phyloP scores from a whole-genome alignment of 2,888 invertebrate genomes.

The Chymomyza procnemis region DNA sequence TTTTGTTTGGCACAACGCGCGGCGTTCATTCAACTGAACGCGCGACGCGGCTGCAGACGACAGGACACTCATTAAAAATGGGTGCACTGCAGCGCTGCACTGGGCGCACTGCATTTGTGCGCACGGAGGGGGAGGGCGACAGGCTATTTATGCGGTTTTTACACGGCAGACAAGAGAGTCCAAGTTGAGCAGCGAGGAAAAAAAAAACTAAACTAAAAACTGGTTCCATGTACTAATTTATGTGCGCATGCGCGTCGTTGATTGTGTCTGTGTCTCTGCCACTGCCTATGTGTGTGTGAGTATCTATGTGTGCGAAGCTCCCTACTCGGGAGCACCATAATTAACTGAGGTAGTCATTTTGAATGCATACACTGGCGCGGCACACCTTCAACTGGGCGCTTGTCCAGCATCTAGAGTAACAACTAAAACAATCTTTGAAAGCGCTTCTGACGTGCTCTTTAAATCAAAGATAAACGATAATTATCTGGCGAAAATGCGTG shows the following conservation, averaged over 20 bases:
- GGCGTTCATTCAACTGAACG: constrained; percentile 65
- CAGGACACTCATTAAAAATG: constrained; percentile 75
- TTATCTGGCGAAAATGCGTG: constrained; percentile 75
- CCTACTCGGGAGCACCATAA: constrained; percentile 76
- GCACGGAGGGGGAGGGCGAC: neutral
- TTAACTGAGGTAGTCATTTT: constrained; percentile 77
- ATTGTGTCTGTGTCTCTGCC: constrained; percentile 3
- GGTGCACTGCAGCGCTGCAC: constrained; percentile 56
- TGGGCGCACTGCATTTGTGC: constrained; percentile 5
- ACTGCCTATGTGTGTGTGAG: constrained; percentile 10
- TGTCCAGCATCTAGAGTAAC: constrained; percentile 28
- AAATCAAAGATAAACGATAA: constrained; percentile 78
- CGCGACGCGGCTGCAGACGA: constrained; percentile 53
- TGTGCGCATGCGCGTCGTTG: constrained; percentile 65
- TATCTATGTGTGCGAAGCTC: constrained; percentile 44
- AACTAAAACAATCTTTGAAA: constrained; percentile 38
- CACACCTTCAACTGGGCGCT: neutral
- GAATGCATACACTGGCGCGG: constrained; percentile 54
- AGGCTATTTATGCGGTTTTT: constrained; percentile 62
- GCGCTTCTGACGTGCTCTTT: constrained; percentile 60
- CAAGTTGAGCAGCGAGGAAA: too few species aligned
- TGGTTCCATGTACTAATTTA: constrained; percentile 64
- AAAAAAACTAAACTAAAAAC: constrained; percentile 42
- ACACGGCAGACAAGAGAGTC: constrained; percentile 38
- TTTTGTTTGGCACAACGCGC: constrained; percentile 23